Evolutionary conservation across 2,113 vertebrate genomes (phyloP).

Genomic region (Pachyramphus minor): DNA sequence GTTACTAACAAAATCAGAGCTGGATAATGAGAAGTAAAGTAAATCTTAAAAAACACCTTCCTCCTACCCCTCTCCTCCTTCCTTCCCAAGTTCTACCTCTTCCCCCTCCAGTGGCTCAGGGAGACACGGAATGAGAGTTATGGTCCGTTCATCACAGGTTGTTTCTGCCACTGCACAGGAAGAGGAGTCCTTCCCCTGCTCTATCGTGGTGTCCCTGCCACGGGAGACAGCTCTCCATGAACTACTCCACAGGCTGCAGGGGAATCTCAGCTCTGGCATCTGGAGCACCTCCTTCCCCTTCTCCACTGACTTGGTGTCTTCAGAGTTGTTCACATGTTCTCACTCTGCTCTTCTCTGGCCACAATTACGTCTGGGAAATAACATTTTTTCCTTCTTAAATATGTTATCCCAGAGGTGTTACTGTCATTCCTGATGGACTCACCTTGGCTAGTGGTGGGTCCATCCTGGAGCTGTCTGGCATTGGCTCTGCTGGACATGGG

Average conservation of each 20-base stretch:
- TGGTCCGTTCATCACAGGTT: neutral
- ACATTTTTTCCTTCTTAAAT: neutral
- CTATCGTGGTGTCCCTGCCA: neutral
- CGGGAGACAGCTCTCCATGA: neutral
- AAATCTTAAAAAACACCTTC: neutral
- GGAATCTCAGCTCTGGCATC: fast-evolving
- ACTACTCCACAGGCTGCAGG: neutral
- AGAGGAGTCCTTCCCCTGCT: neutral
- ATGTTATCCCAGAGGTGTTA: neutral
- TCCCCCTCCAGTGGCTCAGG: neutral
- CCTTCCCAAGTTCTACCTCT: neutral
- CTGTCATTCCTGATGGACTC: neutral
- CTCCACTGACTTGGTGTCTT: neutral
- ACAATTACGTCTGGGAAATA: neutral
- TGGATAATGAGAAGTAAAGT: neutral
- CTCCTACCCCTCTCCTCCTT: neutral
- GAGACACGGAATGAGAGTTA: neutral
- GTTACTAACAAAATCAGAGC: neutral
- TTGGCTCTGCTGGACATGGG: neutral
- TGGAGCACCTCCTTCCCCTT: neutral
- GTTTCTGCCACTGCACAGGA: neutral
- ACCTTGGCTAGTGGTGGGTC: neutral
- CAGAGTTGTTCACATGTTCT: neutral
- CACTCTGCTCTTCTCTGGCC: neutral
- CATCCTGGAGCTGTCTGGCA: neutral